These are phyloP conservation scores for Alaudala cheleensis DNA, from an alignment of 2,113 vertebrate genomes.

Conservation along the genomic window DNA sequence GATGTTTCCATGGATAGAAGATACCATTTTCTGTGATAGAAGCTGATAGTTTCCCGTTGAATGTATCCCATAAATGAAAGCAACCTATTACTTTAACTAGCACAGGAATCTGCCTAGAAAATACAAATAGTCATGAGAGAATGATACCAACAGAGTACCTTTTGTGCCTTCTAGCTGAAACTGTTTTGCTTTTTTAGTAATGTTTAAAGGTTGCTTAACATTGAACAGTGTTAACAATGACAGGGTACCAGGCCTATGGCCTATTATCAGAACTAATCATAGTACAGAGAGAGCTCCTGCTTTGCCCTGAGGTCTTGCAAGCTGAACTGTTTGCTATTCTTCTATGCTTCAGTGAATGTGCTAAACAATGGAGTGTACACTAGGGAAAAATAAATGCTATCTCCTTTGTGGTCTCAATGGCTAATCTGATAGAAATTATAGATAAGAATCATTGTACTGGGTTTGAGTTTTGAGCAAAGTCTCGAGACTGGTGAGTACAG, in stretches of 20 bases:
- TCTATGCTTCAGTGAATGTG: background rate
- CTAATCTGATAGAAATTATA: background rate
- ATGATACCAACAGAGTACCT: background rate
- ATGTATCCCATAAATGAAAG: background rate
- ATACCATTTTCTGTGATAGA: background rate
- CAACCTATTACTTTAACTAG: background rate
- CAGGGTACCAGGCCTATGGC: background rate
- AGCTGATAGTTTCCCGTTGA: background rate
- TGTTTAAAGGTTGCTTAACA: background rate
- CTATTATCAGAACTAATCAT: background rate
- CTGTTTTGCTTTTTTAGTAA: background rate
- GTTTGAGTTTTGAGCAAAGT: background rate
- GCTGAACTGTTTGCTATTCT: background rate
- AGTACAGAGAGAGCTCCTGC: background rate
- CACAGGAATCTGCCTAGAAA: background rate
- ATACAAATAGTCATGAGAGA: background rate
- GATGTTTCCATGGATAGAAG: background rate
- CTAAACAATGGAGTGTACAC: background rate
- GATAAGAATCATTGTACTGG: background rate
- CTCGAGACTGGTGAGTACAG: background rate
- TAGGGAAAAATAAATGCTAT: background rate
- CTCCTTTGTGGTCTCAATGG: background rate
- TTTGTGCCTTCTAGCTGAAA: background rate
- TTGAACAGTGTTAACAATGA: background rate
- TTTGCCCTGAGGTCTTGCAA: background rate